Percentiles rank a stretch among this genome's conserved stretches.
Conservation (phyloP, 2,888 invertebrate genomes). For the Hypsopygia costalis region DNA sequence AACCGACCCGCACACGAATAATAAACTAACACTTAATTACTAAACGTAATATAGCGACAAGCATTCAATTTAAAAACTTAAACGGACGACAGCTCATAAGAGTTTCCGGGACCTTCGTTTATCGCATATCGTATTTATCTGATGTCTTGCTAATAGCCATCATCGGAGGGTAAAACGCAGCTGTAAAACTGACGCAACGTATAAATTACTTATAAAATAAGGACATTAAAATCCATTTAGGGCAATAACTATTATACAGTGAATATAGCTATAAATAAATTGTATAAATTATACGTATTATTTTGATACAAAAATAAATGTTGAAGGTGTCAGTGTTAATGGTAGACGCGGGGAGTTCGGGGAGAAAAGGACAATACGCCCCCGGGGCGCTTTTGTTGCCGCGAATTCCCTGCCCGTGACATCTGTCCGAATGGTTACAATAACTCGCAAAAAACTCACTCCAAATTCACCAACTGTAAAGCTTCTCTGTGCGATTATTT, state of each 20-base stretch:
- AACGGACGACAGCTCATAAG: constrained; percentile 38
- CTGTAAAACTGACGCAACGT: constrained; percentile 54
- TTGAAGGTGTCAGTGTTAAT: constrained; percentile 74
- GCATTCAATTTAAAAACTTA: constrained; percentile 26
- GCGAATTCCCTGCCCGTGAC: constrained; percentile 70
- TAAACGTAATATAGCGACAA: not conserved
- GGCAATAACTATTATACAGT: constrained; percentile 67
- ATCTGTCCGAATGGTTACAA: constrained; percentile 78
- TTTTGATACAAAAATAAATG: constrained; percentile 69
- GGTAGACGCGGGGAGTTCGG: constrained; percentile 59
- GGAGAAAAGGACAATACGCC: constrained; percentile 64
- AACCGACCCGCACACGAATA: constrained; percentile 8
- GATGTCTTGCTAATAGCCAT: constrained; percentile 68
- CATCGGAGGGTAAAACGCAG: constrained; percentile 67
- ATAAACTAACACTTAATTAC: constrained; percentile 9
- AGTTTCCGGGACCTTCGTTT: constrained; percentile 52
- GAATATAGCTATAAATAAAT: constrained; percentile 65
- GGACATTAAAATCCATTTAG: constrained; percentile 78
- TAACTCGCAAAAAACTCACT: constrained; percentile 75
- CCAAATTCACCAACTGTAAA: constrained; percentile 64
- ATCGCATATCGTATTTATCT: constrained; percentile 53
- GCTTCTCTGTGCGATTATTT: constrained; percentile 57
- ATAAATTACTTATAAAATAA: constrained; percentile 74
- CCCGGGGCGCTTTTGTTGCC: constrained; percentile 73
- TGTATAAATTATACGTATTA: constrained; percentile 68